phyloP scores from a whole-genome alignment of 2,888 invertebrate genomes.

The Pandemis cinnamomeana region DNA sequence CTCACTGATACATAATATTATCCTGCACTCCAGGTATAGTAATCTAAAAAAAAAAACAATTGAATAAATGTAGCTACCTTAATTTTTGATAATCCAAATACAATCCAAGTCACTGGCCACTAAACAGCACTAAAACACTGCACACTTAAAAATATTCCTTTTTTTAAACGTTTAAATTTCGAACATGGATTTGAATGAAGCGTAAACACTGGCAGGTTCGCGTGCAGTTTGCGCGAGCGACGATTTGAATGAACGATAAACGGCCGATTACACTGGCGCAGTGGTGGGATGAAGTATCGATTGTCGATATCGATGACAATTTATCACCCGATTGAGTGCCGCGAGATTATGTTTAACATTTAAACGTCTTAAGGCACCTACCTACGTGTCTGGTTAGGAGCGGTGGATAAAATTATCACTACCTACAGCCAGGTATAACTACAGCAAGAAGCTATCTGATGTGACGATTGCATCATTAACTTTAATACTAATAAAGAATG shows the following conservation, averaged over 20 bases:
- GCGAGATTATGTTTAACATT: no score
- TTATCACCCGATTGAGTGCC: background rate
- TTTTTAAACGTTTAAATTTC: conserved; percentile 10
- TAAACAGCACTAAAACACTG: conserved; percentile 23
- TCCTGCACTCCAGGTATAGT: no score
- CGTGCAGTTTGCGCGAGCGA: conserved; percentile 49
- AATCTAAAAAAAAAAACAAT: no score
- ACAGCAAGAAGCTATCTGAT: no score
- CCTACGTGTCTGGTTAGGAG: no score
- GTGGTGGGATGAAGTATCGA: conserved; percentile 56
- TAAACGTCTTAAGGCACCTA: no score
- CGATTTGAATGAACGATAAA: conserved; percentile 60
- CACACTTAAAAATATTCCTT: conserved; percentile 22
- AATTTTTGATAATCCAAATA: conserved; percentile 16
- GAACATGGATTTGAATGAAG: conserved; percentile 24
- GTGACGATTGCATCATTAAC: no score
- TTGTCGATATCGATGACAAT: conserved; percentile 59
- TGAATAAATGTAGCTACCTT: background rate
- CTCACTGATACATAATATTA: background rate
- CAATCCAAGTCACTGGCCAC: conserved; percentile 30
- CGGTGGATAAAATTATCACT: no score
- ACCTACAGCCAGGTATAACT: no score
- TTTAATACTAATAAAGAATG: no score
- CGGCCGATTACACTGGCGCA: conserved; percentile 61
- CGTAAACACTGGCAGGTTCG: conserved; percentile 38